phyloP scores from a whole-genome alignment of 2,888 invertebrate species.

The Orthosia incerta region DNA sequence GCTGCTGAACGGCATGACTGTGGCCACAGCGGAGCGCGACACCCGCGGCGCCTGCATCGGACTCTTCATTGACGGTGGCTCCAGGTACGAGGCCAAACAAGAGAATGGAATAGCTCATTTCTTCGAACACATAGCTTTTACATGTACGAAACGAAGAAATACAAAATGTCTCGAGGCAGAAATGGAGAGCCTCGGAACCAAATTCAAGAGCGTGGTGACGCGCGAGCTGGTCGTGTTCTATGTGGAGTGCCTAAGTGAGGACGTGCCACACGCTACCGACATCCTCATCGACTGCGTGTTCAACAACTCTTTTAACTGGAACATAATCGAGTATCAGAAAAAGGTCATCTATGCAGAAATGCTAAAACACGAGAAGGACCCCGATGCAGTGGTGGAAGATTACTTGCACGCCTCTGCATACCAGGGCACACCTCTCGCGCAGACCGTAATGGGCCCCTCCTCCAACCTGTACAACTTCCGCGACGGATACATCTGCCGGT shows the following conservation, averaged over 20 bases:
- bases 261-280: conserved; percentile 96
- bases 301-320: conserved; percentile 91
- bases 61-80: conserved; percentile 80
- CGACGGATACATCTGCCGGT: conserved; percentile 93
- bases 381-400: conserved; percentile 77
- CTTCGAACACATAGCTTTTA: conserved; percentile 85
- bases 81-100: conserved; percentile 77
- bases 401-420: conserved; percentile 86
- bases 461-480: conserved; percentile 92
- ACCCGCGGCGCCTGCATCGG: conserved; percentile 89
- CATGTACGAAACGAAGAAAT: conserved; percentile 93
- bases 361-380: conserved; percentile 77
- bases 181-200: conserved; percentile 98
- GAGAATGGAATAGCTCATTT: conserved; percentile 85
- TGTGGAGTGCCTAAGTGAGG: conserved; percentile 97
- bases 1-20: conserved; percentile 95
- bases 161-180: conserved; percentile 96
- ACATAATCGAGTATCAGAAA: conserved; percentile 82
- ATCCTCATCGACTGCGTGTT: conserved; percentile 98
- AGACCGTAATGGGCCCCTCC: conserved; percentile 91
- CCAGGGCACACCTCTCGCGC: conserved; percentile 84
- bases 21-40: conserved; percentile 98
- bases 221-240: conserved; percentile 99
- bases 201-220: conserved; percentile 98
- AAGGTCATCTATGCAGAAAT: conserved; percentile 80